Percentiles rank a stretch among this genome's conserved stretches.
phyloP scores from a whole-genome alignment of 2,797 vertebrate species.

The Psittacula derbiana region DNA sequence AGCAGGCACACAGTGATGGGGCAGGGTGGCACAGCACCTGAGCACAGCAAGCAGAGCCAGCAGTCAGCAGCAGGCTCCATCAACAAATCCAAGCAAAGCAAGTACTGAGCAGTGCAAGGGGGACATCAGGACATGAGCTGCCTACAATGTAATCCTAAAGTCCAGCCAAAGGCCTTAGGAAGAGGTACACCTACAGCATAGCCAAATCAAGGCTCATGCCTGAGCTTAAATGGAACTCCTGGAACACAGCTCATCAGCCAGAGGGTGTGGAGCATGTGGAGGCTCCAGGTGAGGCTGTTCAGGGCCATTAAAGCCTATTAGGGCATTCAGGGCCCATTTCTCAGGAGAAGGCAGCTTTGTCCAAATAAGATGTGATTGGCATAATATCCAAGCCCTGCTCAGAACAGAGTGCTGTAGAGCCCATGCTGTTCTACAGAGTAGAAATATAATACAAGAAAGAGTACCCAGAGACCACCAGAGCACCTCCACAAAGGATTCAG shows the following conservation, averaged over 20 bases:
- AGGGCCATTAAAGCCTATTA: not conserved
- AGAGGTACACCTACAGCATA: not conserved
- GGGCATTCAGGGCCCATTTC: not conserved
- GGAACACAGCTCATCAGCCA: not conserved
- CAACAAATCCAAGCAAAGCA: not conserved
- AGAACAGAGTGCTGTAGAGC: rapidly evolving
- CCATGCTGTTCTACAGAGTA: rapidly evolving
- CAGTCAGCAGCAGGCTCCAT: not conserved
- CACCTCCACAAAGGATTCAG: not conserved
- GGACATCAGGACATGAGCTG: not conserved
- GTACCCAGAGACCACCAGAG: not conserved
- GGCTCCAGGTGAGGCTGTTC: not conserved
- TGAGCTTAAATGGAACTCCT: not conserved
- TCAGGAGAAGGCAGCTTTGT: not conserved
- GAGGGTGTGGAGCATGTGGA: not conserved
- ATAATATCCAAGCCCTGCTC: not conserved
- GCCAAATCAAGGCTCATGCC: not conserved
- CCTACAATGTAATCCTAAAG: not conserved
- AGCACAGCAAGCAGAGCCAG: not conserved
- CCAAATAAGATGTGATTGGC: not conserved
- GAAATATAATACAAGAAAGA: too few relatives aligned
- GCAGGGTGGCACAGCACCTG: not conserved
- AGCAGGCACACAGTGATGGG: rapidly evolving
- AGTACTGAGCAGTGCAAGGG: not conserved
- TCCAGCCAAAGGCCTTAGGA: too few relatives aligned